Evolutionary conservation across 2,113 vertebrate species (phyloP).

Genomic region (Mastomys natalensis): DNA sequence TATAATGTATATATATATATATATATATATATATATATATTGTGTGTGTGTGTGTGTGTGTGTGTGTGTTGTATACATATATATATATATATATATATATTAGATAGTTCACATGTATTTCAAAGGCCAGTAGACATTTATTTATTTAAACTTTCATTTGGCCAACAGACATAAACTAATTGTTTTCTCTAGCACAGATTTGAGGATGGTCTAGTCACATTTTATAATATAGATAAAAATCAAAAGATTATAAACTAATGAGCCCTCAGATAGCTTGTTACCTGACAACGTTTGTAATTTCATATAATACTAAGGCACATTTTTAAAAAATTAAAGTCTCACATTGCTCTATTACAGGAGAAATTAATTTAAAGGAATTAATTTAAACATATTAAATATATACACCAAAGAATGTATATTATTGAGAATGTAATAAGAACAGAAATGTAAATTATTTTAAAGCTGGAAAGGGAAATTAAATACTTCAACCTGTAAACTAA

Average conservation of each 20-base stretch:
- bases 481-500: neutral
- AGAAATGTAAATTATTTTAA: neutral
- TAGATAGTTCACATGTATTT: slow-evolving; percentile 11
- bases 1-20: neutral
- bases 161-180: neutral
- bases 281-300: slow-evolving; percentile 21
- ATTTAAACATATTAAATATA: neutral
- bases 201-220: neutral
- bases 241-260: neutral
- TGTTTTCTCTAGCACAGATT: neutral
- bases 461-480: neutral
- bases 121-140: neutral
- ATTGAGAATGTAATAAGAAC: neutral
- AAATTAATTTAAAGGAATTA: neutral
- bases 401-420: neutral
- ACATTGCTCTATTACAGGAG: neutral
- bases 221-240: slow-evolving; percentile 30
- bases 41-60: no score
- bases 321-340: neutral
- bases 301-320: neutral
- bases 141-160: neutral
- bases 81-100: neutral
- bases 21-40: neutral
- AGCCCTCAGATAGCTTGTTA: neutral
- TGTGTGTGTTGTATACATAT: neutral